Evolutionary conservation across 1,140 invertebrate genomes (phyloP), one percentile per base, ranked within the genome.

Genomic region (Rhopalosiphum padi): DNA sequence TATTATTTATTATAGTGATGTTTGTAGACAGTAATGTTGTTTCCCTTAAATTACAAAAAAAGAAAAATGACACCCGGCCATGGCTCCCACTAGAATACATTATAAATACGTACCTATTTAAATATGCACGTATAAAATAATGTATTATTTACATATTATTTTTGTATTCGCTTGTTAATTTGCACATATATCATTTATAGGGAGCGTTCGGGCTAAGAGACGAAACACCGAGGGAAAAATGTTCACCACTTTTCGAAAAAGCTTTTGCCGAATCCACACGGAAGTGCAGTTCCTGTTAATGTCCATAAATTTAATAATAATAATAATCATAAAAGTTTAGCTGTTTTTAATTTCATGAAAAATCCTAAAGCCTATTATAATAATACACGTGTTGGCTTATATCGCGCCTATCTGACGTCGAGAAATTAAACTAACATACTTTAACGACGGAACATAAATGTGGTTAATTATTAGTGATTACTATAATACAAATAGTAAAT

Each of bases 191-290:
- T 23, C 41, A 8, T 83, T 91, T 83, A 0, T 30, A 93, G 91
- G 91, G 82, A 53, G 82, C 91, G 9, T 93, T 93, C 8, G 91
- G 91, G 9, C 9, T 86, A 11, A 93, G 35, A 85, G 91, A 93
- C 15, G 91, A 93, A 22, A 83, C 90, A n/a, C 68, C 90, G 1
- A 51, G 68, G 11, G 91, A 93, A 35, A 93, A 93, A 53, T 85
- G 91, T 93, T 93, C 91, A 8, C 91, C 91, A 15, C 77, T 93
- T 25, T 93, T 93, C 48, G 91, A 93, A 86, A 93, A 93, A 93
- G 82, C 91, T 25, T 93, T 93, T 55, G 35, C 91, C 25, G 91
- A 93, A 53, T 93, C 91, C 11, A 51, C 91, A 37, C 41, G 82
- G 30, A 93, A 93, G 82, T 93, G 91, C 51, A 85, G 82, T 22